Conservation (phyloP, 2,888 invertebrate genomes). For the Capitulum mitella region DNA sequence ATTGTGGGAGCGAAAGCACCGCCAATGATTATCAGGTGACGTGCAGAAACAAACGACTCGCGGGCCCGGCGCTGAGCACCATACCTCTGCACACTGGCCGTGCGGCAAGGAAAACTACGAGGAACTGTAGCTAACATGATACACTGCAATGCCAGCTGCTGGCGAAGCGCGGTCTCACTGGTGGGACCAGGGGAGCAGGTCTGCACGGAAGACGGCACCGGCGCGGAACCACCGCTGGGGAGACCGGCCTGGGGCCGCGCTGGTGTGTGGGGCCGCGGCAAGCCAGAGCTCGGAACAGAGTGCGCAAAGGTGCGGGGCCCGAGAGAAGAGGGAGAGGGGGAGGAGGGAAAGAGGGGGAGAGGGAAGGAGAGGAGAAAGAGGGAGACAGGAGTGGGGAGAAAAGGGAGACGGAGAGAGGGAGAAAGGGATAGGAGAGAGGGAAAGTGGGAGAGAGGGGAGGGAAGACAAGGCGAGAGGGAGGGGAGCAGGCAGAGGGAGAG, state of each 20-base stretch:
- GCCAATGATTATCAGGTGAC: not conserved
- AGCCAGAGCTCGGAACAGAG: no score
- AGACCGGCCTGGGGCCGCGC: no score
- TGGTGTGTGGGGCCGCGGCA: no score
- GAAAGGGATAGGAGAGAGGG: not conserved
- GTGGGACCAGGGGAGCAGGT: constrained; percentile 15
- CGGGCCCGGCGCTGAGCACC: not conserved
- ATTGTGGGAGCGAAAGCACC: not conserved
- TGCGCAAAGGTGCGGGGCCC: no score
- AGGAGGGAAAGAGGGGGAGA: constrained; percentile 23
- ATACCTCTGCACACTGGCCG: not conserved
- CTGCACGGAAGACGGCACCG: not conserved
- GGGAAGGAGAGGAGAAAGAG: constrained; percentile 1
- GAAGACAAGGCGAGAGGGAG: not conserved
- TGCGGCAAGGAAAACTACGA: not conserved
- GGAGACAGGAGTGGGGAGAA: not conserved
- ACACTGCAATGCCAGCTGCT: not conserved
- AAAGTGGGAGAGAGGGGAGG: not conserved
- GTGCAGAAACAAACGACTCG: not conserved
- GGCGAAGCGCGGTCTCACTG: not conserved
- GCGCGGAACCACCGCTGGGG: no score
- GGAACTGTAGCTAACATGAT: not conserved
- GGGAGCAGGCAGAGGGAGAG: not conserved
- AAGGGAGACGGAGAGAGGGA: constrained; percentile 1
- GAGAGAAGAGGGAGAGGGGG: no score